A percentile compares a stretch with the other conserved stretches of the same genome.
These are phyloP conservation scores for Thereva unica DNA, from an alignment of 2,888 invertebrate genomes.

Conservation along the genomic window DNA sequence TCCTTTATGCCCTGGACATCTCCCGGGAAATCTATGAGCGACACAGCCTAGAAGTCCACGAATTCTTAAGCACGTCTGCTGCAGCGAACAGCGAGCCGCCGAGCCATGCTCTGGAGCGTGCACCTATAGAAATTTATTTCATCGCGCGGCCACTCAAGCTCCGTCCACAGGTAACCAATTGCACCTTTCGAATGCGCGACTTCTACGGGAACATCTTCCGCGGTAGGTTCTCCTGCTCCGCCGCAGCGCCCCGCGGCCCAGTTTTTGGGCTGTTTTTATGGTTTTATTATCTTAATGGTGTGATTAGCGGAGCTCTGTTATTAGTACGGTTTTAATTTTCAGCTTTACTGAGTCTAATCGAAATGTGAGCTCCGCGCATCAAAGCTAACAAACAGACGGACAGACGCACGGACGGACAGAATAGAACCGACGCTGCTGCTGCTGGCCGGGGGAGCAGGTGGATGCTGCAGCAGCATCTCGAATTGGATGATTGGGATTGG, in stretches of 20 bases:
- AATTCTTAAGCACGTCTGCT: neutral
- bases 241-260: neutral
- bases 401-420: no score
- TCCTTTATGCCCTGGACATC: constrained; percentile 10
- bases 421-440: no score
- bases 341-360: neutral
- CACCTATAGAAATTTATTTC: constrained; percentile 9
- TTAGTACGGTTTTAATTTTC: constrained; percentile 33
- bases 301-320: constrained; percentile 37
- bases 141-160: neutral
- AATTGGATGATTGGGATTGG: constrained; percentile 6
- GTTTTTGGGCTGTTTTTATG: constrained; percentile 23
- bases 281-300: constrained; percentile 40
- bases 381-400: no score
- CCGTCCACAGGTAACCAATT: neutral
- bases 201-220: neutral
- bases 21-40: neutral
- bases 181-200: neutral
- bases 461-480: neutral
- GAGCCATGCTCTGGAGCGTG: no score
- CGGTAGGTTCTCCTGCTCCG: neutral
- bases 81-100: neutral
- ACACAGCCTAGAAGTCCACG: neutral
- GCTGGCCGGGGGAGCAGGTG: neutral
- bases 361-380: neutral